phyloP scores from a whole-genome alignment of 2,888 invertebrate genomes.

The Autographa gamma region DNA sequence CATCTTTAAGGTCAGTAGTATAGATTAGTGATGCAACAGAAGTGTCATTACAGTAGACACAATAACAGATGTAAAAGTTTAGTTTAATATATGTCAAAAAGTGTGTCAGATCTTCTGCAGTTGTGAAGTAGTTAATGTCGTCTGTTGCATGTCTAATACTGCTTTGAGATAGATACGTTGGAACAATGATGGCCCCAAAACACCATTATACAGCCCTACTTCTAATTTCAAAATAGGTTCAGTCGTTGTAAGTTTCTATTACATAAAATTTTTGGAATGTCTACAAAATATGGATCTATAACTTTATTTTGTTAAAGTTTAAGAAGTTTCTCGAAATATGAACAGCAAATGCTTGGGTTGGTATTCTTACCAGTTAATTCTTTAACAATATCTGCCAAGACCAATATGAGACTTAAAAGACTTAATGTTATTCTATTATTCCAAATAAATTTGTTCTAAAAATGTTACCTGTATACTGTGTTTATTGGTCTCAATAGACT shows the following conservation, averaged over 20 bases:
- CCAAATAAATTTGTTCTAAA: constrained; percentile 23
- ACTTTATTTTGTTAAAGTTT: not conserved
- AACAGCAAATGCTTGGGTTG: not conserved
- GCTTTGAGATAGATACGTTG: not conserved
- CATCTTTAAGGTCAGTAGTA: no score
- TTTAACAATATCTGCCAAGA: constrained; percentile 26
- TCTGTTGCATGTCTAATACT: no score
- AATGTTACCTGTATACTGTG: constrained; percentile 27
- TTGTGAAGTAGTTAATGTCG: no score
- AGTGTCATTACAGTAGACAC: no score
- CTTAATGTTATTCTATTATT: constrained; percentile 35
- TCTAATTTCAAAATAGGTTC: constrained; percentile 12
- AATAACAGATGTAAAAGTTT: no score
- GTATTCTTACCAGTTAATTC: constrained; percentile 23
- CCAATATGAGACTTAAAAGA: constrained; percentile 41
- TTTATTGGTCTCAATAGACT: constrained; percentile 21
- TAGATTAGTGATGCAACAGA: no score
- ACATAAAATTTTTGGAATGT: constrained; percentile 36
- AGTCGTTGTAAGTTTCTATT: constrained; percentile 7
- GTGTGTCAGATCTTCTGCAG: no score
- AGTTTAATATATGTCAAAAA: no score
- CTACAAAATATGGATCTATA: constrained; percentile 16
- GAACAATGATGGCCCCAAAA: not conserved
- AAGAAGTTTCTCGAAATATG: not conserved
- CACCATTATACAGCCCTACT: not conserved